Conservation (phyloP, 2,113 vertebrate genomes). For the Thinocorus orbignyianus region DNA sequence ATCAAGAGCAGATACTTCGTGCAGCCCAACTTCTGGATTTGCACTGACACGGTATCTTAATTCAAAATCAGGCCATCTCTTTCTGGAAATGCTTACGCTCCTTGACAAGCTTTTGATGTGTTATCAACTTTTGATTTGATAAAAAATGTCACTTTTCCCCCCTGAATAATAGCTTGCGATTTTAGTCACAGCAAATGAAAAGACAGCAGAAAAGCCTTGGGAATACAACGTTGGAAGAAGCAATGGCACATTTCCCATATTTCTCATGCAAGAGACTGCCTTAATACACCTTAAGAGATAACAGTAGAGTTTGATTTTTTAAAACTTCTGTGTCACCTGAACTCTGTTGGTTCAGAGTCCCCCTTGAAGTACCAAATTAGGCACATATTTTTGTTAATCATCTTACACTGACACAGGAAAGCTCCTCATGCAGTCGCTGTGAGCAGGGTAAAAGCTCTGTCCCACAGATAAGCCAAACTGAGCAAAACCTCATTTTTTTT, state of each 20-base stretch:
- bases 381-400: neutral
- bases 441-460: neutral
- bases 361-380: neutral
- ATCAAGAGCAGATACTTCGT: neutral
- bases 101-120: neutral
- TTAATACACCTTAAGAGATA: neutral
- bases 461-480: neutral
- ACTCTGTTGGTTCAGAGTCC: neutral
- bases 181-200: neutral
- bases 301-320: neutral
- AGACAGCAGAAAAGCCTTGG: neutral
- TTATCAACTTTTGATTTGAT: neutral
- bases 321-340: neutral
- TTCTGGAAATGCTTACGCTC: neutral
- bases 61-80: neutral
- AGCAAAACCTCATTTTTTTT: neutral
- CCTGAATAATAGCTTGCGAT: neutral
- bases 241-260: neutral
- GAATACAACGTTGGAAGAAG: neutral
- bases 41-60: neutral
- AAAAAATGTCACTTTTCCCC: neutral
- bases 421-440: accelerated
- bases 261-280: neutral
- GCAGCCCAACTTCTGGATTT: neutral
- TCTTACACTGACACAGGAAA: neutral